Conservation (phyloP, 2,797 vertebrate species). For the Columba guinea region DNA sequence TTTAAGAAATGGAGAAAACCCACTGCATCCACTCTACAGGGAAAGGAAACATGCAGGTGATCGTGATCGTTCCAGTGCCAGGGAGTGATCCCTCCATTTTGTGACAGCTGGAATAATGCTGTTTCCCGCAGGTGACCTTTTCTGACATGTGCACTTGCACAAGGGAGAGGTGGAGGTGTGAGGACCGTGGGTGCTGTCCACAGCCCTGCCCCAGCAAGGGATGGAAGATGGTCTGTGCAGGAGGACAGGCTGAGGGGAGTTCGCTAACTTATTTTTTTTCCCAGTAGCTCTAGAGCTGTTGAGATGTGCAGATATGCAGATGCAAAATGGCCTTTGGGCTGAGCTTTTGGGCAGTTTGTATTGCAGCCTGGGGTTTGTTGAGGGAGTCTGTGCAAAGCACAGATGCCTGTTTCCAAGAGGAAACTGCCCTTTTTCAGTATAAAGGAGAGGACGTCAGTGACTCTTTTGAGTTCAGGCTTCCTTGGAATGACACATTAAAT, state of each 20-base stretch:
- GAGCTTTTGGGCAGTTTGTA: neutral
- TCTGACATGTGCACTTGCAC: neutral
- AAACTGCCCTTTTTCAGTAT: neutral
- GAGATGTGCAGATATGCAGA: neutral
- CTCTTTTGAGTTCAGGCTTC: neutral
- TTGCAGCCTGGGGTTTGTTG: neutral
- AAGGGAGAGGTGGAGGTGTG: neutral
- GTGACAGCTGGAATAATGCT: neutral
- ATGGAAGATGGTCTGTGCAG: accelerated
- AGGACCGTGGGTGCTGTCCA: accelerated
- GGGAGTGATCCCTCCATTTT: conserved; percentile 10
- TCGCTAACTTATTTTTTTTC: neutral
- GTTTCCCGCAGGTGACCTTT: neutral
- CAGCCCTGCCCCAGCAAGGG: neutral
- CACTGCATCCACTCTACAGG: neutral
- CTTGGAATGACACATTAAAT: neutral
- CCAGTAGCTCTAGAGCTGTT: neutral
- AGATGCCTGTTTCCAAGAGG: neutral
- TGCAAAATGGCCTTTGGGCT: neutral
- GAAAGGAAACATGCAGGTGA: neutral
- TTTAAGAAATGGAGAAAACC: conserved; percentile 35
- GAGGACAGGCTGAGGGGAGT: neutral
- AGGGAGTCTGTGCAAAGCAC: neutral
- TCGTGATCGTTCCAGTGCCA: accelerated
- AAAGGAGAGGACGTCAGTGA: neutral